These are phyloP conservation scores for Eulemur albifrons DNA, from an alignment of 2,797 vertebrate species.

Conservation along the genomic window DNA sequence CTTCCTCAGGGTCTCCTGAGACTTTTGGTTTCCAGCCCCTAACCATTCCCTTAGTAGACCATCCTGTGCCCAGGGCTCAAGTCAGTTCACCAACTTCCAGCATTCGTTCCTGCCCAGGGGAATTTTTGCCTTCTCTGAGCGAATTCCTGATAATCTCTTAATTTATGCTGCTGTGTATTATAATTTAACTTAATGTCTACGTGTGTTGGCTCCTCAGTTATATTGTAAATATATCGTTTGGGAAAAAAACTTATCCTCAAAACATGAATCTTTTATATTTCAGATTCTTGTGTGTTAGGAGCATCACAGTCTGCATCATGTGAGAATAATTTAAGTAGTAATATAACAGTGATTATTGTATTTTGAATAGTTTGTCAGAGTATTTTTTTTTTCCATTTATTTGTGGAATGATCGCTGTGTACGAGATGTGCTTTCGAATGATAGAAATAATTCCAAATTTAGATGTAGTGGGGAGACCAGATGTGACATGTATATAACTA, in stretches of 20 bases:
- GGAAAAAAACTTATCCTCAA: neutral
- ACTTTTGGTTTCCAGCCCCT: neutral
- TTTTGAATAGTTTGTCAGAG: neutral
- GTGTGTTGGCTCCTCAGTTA: neutral
- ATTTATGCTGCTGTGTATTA: neutral
- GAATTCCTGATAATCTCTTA: neutral
- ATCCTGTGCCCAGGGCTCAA: neutral
- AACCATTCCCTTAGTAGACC: neutral
- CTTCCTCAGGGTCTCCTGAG: neutral
- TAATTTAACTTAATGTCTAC: neutral
- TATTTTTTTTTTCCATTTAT: neutral
- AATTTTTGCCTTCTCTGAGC: neutral
- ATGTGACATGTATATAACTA: neutral
- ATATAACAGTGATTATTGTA: neutral
- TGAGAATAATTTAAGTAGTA: neutral
- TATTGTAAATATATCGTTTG: neutral
- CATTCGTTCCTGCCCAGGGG: neutral
- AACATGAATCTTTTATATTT: neutral
- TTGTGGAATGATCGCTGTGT: neutral
- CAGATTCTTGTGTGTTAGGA: neutral
- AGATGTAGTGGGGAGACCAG: neutral
- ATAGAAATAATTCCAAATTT: neutral
- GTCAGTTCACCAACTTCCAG: neutral
- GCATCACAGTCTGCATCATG: neutral
- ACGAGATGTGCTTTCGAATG: neutral